A percentile compares a stretch with the other conserved stretches of the same genome.
Conservation (phyloP, 1,140 invertebrate genomes). For the Diploscapter pachys region DNA sequence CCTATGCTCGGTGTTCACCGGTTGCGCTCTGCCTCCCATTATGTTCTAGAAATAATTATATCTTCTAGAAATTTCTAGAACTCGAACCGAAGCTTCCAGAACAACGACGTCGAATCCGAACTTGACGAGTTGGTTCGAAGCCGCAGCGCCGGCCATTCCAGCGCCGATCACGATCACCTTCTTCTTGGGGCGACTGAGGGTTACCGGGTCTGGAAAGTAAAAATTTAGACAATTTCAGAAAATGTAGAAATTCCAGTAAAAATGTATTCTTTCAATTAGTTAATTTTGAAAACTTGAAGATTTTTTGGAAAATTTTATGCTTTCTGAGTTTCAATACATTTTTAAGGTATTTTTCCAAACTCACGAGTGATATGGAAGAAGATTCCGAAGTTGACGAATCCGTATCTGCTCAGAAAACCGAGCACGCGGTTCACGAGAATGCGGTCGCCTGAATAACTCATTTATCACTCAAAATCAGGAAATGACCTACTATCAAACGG, state of each 20-base stretch:
- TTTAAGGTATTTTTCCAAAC: slow-evolving; percentile 1
- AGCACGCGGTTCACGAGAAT: not conserved
- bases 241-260: not conserved
- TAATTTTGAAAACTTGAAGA: too few species aligned
- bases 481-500: not conserved
- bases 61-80: slow-evolving; percentile 3
- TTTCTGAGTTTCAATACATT: not conserved
- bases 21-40: slow-evolving; percentile 91
- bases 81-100: slow-evolving; percentile 78
- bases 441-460: not conserved
- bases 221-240: not conserved
- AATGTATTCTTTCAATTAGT: not conserved
- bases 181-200: slow-evolving; percentile 2
- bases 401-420: not conserved
- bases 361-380: not conserved
- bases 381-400: not conserved
- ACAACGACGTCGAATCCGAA: slow-evolving; percentile 69
- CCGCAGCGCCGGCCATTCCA: slow-evolving; percentile 61
- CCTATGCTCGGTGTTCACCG: slow-evolving; percentile 69
- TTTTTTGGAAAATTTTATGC: not conserved
- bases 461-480: not conserved
- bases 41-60: slow-evolving; percentile 69
- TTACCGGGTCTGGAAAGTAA: not conserved
- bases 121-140: slow-evolving; percentile 60
- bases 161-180: slow-evolving; percentile 62